Evolutionary conservation across 1,140 invertebrate species (phyloP).

Genomic region (Ephestia elutella): DNA sequence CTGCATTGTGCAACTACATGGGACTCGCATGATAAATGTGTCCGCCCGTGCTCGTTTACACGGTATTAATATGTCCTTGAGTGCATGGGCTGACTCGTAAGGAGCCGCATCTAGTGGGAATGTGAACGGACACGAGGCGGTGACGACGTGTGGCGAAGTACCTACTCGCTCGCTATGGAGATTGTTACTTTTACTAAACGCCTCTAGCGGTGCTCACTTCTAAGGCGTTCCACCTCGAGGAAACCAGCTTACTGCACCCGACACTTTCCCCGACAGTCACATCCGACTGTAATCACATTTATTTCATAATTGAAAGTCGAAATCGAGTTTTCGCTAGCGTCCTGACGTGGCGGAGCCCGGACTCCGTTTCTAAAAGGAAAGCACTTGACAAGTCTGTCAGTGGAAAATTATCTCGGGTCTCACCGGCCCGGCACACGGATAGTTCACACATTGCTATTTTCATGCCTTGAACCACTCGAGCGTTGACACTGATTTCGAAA

Average conservation of each 20-base stretch:
- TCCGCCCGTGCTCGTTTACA: conserved; percentile 39
- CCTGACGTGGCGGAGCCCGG: conserved; percentile 27
- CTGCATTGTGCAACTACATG: conserved; percentile 62
- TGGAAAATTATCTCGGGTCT: conserved; percentile 16
- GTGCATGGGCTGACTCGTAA: conserved; percentile 22
- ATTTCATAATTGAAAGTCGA: conserved; percentile 25
- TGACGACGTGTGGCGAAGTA: conserved; percentile 10
- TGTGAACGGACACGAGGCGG: conserved; percentile 16
- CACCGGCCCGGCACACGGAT: conserved; percentile 8
- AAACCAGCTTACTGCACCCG: conserved; percentile 44
- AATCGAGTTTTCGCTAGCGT: conserved; percentile 25
- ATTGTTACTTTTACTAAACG: conserved; percentile 36
- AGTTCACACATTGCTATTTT: conserved; percentile 7
- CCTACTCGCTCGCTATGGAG: conserved; percentile 15
- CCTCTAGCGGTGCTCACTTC: conserved; percentile 13
- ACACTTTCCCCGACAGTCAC: conserved; percentile 52
- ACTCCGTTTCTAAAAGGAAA: conserved; percentile 34
- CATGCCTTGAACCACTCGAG: conserved; percentile 6
- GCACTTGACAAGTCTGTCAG: conserved; percentile 20
- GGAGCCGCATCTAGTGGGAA: conserved; percentile 31
- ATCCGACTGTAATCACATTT: conserved; percentile 23
- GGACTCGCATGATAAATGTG: conserved; percentile 50
- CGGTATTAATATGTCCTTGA: conserved; percentile 67
- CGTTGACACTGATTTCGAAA: conserved; percentile 1
- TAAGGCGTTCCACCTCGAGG: conserved; percentile 26